These are phyloP conservation scores for Apeltes quadracus DNA, from an alignment of 2,113 vertebrate genomes.

Conservation along the genomic window DNA sequence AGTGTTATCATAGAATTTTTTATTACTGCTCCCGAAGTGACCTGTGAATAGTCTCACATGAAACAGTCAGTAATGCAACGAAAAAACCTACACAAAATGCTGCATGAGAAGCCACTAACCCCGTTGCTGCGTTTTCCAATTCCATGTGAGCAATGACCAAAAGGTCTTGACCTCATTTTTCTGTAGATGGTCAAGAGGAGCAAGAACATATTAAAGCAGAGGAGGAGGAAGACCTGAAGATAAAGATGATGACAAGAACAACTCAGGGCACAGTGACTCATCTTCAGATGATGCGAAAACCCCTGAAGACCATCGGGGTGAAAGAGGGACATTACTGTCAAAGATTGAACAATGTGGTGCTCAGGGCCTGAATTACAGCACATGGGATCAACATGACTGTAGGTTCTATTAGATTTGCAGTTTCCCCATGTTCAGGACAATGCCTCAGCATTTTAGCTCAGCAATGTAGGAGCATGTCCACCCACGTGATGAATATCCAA, in stretches of 20 bases:
- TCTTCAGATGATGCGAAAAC: constrained; percentile 21
- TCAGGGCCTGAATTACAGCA: constrained; percentile 11
- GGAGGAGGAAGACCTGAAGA: constrained; percentile 23
- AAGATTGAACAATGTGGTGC: constrained; percentile 30
- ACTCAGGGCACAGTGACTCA: constrained; percentile 15
- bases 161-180: constrained; percentile 25
- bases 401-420: constrained; percentile 2
- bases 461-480: neutral
- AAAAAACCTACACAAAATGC: neutral
- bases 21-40: neutral
- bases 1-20: neutral
- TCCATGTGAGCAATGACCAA: neutral
- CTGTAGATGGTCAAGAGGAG: constrained; percentile 17
- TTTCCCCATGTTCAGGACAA: constrained; percentile 22
- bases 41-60: neutral
- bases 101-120: neutral
- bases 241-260: constrained; percentile 41
- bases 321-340: constrained; percentile 21
- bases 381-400: constrained; percentile 46
- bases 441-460: constrained; percentile 9
- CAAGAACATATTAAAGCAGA: constrained; percentile 13
- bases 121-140: neutral
- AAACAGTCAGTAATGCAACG: neutral
- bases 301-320: constrained; percentile 15
- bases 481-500: constrained; percentile 14